Percentiles rank a stretch among this genome's conserved stretches.
Evolutionary conservation across 2,888 invertebrate species (phyloP).

Genomic region (Ophonus ardosiacus): DNA sequence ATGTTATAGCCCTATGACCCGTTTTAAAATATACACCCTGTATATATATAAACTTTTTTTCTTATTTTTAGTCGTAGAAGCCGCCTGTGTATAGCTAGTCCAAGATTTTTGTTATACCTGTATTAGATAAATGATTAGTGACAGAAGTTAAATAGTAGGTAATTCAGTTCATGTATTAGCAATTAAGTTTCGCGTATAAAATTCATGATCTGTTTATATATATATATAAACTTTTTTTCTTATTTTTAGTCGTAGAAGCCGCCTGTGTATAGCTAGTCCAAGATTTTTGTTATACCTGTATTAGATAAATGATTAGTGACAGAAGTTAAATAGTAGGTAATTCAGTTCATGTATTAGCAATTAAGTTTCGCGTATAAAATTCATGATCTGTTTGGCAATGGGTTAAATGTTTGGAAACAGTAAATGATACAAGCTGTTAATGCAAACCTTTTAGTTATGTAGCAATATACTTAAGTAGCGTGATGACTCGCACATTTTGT

Average conservation of each 20-base stretch:
- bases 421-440: constrained; percentile 41
- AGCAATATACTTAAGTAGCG: constrained; percentile 56
- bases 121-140: too few species aligned
- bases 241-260: too few species aligned
- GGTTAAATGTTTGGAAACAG: constrained; percentile 35
- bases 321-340: neutral
- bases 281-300: too few species aligned
- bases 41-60: too few species aligned
- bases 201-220: constrained; percentile 10
- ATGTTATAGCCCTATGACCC: too few species aligned
- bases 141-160: neutral
- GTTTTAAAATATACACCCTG: too few species aligned
- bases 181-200: neutral
- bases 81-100: too few species aligned
- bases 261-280: too few species aligned
- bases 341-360: neutral
- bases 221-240: too few species aligned
- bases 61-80: too few species aligned
- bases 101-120: too few species aligned
- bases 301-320: too few species aligned
- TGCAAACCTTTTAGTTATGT: constrained; percentile 53
- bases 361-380: neutral
- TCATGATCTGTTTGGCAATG: neutral
- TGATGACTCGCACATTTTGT: constrained; percentile 59
- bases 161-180: neutral